Evolutionary conservation across 2,888 invertebrate genomes (phyloP), one percentile per base, ranked within the genome.

Genomic region (Polietes domitor): DNA sequence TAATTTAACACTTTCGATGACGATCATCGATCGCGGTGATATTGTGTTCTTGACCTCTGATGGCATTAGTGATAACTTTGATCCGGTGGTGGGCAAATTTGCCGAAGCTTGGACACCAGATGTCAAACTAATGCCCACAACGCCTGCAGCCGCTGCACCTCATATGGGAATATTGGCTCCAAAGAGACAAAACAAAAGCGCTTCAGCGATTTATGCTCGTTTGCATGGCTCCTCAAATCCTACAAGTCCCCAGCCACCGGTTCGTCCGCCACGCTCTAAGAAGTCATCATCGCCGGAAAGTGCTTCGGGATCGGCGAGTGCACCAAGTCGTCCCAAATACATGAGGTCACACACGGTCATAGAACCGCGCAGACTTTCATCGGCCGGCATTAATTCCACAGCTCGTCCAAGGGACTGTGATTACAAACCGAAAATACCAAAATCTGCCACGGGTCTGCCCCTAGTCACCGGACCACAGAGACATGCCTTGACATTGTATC

Each of bases 71-170:
- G 97, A 98, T 90, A 98, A 98, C 91, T 97, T 97, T 88, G 97
- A 98, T 92, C 97, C 97, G 0, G 97, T 97, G 37, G 97, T 98
- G 78, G 97, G 97, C 32, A 96, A 96, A 92, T 96, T 97, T 89
- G 96, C 97, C 5, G 93, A 93, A 86, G 91, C 94, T 17, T 91
- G 93, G 89, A 90, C 92, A 4, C 88, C 91, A 2, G 92, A 92
- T 76, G 90, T 89, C 0, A 90, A 90, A 85, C 86, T 90, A 2
- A 82, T 86, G 78, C 71, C 87, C 68, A 72, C 83, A 41, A 77
- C 82, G 37, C 73, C 76, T 0, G 74, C 82, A 5, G 37, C 72
- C 24, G 61, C 78, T 24, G 76, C 71, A 70, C 78, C 84, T 2
- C 86, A 84, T 12, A 76, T 84, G 7, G 86, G 85, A 5, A 87